Evolutionary conservation across 2,888 invertebrate genomes (phyloP).

Genomic region (Dugesia japonica): DNA sequence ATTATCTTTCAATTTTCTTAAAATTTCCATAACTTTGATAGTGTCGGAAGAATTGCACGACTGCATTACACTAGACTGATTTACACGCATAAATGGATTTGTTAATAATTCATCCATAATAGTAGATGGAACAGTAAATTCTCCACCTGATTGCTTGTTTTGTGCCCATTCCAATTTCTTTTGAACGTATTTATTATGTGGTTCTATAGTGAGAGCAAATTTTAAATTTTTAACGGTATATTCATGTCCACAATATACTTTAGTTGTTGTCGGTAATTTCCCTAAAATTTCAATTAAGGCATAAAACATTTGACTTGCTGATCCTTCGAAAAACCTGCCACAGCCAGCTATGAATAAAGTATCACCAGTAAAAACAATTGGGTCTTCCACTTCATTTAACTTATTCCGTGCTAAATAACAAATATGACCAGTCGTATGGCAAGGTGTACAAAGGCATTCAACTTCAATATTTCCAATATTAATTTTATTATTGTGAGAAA

Average conservation of each 20-base stretch:
- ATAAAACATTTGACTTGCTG: constrained; percentile 67
- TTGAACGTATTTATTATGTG: constrained; percentile 68
- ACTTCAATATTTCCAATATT: constrained; percentile 50
- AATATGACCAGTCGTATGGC: constrained; percentile 84
- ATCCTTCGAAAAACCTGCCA: constrained; percentile 92
- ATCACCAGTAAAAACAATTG: constrained; percentile 83
- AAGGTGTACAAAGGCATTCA: constrained; percentile 73
- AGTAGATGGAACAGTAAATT: constrained; percentile 77
- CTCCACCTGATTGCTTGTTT: constrained; percentile 37
- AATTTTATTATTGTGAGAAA: constrained; percentile 57
- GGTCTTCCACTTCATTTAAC: too few relatives aligned
- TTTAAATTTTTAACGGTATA: constrained; percentile 75
- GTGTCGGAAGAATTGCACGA: too few relatives aligned
- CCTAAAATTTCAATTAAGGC: constrained; percentile 54
- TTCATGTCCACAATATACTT: constrained; percentile 91
- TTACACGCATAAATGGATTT: constrained; percentile 94
- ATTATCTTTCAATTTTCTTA: neutral
- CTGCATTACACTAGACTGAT: too few relatives aligned
- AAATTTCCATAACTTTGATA: neutral
- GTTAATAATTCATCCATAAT: constrained; percentile 69
- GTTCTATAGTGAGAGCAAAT: constrained; percentile 72
- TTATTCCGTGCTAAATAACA: constrained; percentile 63
- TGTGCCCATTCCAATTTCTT: constrained; percentile 56
- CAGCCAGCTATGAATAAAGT: constrained; percentile 88
- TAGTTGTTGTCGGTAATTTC: constrained; percentile 63